phyloP scores from a whole-genome alignment of 2,113 vertebrate species.

The Rhizomys pruinosus region DNA sequence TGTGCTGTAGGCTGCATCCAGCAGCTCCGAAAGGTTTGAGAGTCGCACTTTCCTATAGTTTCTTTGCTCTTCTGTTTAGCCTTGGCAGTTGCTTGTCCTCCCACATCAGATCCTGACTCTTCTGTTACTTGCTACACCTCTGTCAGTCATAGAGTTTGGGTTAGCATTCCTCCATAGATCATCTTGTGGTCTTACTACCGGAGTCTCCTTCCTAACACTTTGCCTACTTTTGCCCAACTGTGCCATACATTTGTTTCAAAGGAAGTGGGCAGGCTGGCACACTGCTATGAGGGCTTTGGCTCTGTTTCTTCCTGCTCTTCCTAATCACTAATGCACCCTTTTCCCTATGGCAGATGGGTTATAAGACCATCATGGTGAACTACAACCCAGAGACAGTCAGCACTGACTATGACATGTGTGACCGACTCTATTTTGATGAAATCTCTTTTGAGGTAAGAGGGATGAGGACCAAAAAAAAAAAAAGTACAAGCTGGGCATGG shows the following conservation, averaged over 20 bases:
- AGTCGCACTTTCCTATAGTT: fast-evolving
- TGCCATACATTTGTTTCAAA: neutral
- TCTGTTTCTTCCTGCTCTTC: neutral
- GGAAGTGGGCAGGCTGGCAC: neutral
- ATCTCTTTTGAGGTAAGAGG: slow-evolving; percentile 96
- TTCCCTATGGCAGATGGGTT: slow-evolving; percentile 91
- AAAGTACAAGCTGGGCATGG: no score
- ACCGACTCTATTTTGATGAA: slow-evolving; percentile 98
- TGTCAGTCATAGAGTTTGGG: neutral
- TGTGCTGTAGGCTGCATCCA: slow-evolving; percentile 97
- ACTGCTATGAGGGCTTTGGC: neutral
- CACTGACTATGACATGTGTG: slow-evolving; percentile 98
- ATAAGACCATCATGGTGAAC: slow-evolving; percentile 99
- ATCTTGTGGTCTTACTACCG: neutral
- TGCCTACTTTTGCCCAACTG: neutral
- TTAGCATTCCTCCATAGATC: neutral
- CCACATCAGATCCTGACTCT: neutral
- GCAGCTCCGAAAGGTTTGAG: slow-evolving; percentile 93
- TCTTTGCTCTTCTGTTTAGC: neutral
- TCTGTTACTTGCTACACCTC: neutral
- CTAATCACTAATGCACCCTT: neutral
- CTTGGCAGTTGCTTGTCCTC: neutral
- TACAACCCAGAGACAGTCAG: slow-evolving; percentile 99
- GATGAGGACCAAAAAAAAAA: neutral
- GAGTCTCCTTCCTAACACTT: neutral